These are phyloP conservation scores for Papilio machaon DNA, from an alignment of 1,140 invertebrate species.

Conservation along the genomic window DNA sequence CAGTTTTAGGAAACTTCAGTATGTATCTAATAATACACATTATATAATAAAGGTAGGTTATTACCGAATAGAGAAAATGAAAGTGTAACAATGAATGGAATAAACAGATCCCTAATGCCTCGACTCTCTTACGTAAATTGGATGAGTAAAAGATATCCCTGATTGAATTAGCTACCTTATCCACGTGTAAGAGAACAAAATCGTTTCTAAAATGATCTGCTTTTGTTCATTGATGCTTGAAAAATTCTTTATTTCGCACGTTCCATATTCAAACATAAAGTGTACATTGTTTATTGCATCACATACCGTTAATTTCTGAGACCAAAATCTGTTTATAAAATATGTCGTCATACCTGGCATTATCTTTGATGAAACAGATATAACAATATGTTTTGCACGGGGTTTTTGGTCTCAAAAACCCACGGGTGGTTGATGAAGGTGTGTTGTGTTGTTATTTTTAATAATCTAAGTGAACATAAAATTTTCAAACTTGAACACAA, in stretches of 20 bases:
- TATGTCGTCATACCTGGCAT: too few species aligned
- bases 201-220: slow-evolving; percentile 7
- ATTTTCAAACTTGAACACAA: background rate
- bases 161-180: slow-evolving; percentile 39
- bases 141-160: slow-evolving; percentile 36
- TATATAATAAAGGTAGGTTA: background rate
- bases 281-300: background rate
- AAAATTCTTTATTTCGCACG: background rate
- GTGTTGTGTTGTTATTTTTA: background rate
- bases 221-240: background rate
- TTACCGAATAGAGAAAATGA: slow-evolving; percentile 4
- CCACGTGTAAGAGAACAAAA: slow-evolving; percentile 35
- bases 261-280: background rate
- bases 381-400: too few species aligned
- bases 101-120: slow-evolving; percentile 37
- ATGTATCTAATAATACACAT: background rate
- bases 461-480: background rate
- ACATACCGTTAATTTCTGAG: too few species aligned
- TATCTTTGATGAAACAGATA: too few species aligned
- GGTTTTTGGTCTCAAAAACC: too few species aligned
- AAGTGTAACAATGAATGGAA: slow-evolving; percentile 32
- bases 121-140: slow-evolving; percentile 37
- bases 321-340: too few species aligned
- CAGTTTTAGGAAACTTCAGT: too few species aligned
- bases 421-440: too few species aligned